Percentiles rank a stretch among this genome's conserved stretches.
These are phyloP conservation scores for Leiothrix lutea DNA, from an alignment of 2,113 vertebrate species.

Conservation along the genomic window DNA sequence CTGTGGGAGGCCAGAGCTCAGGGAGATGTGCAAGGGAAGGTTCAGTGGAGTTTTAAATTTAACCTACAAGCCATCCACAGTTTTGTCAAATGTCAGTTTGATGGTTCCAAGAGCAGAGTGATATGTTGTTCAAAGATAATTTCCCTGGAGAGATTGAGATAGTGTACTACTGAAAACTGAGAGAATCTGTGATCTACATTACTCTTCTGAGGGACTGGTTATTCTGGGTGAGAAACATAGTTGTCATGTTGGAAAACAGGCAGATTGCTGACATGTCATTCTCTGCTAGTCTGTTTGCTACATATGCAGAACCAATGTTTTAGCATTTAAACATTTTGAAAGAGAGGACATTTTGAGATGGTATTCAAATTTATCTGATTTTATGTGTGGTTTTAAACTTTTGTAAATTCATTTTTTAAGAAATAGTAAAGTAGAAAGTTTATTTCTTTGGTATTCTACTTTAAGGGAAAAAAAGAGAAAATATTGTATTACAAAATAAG, in stretches of 20 bases:
- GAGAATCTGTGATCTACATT: constrained; percentile 59
- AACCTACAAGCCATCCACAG: constrained; percentile 65
- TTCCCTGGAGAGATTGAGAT: constrained; percentile 69
- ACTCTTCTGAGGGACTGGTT: constrained; percentile 64
- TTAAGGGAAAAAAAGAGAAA: not conserved
- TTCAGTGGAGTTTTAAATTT: constrained; percentile 75
- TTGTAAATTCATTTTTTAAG: not conserved
- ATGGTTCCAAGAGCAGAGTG: constrained; percentile 75
- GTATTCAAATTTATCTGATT: not conserved
- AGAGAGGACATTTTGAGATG: not conserved
- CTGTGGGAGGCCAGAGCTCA: constrained; percentile 24
- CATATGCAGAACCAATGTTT: not conserved
- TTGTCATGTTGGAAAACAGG: constrained; percentile 54
- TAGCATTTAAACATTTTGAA: not conserved
- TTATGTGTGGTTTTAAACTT: not conserved
- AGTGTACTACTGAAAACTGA: constrained; percentile 64
- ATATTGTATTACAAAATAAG: not conserved
- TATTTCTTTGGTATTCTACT: not conserved
- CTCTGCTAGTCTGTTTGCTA: constrained; percentile 7
- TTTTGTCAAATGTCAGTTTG: constrained; percentile 78
- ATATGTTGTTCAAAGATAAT: constrained; percentile 76
- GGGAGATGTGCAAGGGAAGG: constrained; percentile 61
- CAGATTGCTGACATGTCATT: constrained; percentile 59
- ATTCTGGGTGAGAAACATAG: constrained; percentile 54
- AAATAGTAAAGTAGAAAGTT: not conserved